Evolutionary conservation across 1,140 invertebrate species (phyloP), one percentile per base, ranked within the genome.

Genomic region (Magallana ariakensis): DNA sequence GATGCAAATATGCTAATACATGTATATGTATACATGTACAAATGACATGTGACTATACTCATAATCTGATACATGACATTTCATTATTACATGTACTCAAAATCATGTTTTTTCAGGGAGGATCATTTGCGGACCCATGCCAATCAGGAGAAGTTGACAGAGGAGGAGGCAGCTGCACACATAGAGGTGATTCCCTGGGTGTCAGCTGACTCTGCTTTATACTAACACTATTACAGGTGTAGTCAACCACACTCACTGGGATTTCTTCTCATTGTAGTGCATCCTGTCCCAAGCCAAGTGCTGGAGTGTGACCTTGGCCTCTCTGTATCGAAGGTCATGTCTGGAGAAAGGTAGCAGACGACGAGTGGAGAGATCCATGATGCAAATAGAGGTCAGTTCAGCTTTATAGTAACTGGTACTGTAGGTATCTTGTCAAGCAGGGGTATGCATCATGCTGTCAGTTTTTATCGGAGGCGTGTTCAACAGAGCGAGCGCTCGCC

Each of bases 331-430:
- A 53, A 96, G 98, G 66, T 97, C 97, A 88, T 95, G 96, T 84
- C 93, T 98, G 19, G 98, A 99, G 95, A 96, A 96, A 0, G 95
- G 95, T 60, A 96, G 97, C 90, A 96, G 96, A 60, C 96, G 98
- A 87, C 97, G 97, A 0, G 96, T 98, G 13, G 98, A 99, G 92
- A 95, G 98, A 83, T 96, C 97, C 11, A 96, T 99, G 96, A 96
- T 96, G 92, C 98, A 99, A 95, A 95, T 97, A 88, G 97, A 95
- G 91, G 95, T 95, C 80, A 19, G 13, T 58, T 81, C 53, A 19
- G 55, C 22, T 33, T 62, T 4, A 70, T 46, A 5, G 33, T 46
- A 46, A 46, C 33, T 46, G n/a, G n/a, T n/a, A n/a, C n/a, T n/a
- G n/a, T n/a, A n/a, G n/a, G n/a, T n/a, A n/a, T n/a, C n/a, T n/a